Base-by-base conservation (phyloP, 2,888 invertebrate species). In the Macaria notata region DNA sequence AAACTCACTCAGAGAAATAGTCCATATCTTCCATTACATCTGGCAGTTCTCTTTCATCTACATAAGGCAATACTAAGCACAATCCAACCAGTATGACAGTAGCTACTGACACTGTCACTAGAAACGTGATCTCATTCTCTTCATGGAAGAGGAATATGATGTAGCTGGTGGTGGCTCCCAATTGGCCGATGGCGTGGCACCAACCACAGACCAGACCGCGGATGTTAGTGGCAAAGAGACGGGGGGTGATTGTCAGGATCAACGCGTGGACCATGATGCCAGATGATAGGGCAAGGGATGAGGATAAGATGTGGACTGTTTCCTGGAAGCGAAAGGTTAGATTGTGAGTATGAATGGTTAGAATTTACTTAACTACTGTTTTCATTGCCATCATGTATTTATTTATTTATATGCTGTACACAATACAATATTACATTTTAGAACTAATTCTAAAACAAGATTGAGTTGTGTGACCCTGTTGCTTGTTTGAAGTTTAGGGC, bases 21-120 rank as follows among this genome's bases (percentile, higher is more conserved):
- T 89, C 89, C 90, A 89, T 89, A 62, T 90, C 89, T 49, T 77
- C 79, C 47, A 88, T 69, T 31, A 85, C 68, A 66, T 90, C 89
- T 0, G 89, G 89, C 46, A 89, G 59, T 67, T 90, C 89, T 63
- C 89, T 76, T n/a, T 73, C 71, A 64, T 89, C 89, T 0, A 88
- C 81, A 62, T 88, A 78, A 6, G 84, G 82, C 7, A 88, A 64
- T 1, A 80, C 47, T 48, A 78, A 76, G 46, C 83, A 82, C 42
- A 86, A 52, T 7, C 72, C 70, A 36, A 66, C 64, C 19, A 86
- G 58, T 3, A 71, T 57, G 6, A 83, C 38, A 4, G 76, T 76
- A 3, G 81, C 65, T 3, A 62, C 69, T 1, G 79, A 56, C 30
- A 77, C 72, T 7, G 83, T 54, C 0, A 71, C 63, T 46, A 79